Conservation (phyloP, 64 coral and sea anemone genomes). For the Montipora foliosa region DNA sequence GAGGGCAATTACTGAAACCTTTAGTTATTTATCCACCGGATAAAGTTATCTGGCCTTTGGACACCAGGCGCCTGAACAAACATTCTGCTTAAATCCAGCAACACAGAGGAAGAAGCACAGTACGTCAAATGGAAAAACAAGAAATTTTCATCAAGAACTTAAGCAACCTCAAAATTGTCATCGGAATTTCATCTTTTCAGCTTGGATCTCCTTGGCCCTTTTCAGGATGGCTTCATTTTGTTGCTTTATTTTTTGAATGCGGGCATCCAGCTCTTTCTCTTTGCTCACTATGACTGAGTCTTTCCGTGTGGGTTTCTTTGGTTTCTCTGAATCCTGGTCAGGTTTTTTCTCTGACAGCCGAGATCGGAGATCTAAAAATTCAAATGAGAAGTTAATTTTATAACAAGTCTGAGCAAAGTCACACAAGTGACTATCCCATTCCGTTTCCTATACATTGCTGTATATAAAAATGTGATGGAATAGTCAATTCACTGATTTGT, state of each 20-base stretch:
- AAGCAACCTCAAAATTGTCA: not conserved
- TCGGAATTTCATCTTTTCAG: constrained; percentile 36
- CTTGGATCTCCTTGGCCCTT: constrained; percentile 36
- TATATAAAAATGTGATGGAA: no score
- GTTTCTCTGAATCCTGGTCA: not conserved
- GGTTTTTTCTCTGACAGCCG: constrained; percentile 22
- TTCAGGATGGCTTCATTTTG: constrained; percentile 31
- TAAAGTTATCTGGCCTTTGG: no score
- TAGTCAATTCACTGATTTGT: no score
- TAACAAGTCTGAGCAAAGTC: not conserved
- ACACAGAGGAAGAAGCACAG: no score
- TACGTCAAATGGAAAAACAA: no score
- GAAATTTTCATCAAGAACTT: not conserved
- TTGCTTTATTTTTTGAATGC: constrained; percentile 28
- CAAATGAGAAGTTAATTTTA: not conserved
- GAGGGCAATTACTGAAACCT: no score
- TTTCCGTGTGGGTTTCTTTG: not conserved
- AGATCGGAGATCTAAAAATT: constrained; percentile 22
- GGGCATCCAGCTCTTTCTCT: constrained; percentile 38
- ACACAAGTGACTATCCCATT: not conserved
- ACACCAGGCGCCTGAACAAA: no score
- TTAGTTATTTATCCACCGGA: no score
- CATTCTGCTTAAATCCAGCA: no score
- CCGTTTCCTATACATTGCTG: no score
- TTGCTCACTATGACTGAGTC: not conserved